Conservation (phyloP, 2,797 vertebrate species). For the Cossypha dichroa region DNA sequence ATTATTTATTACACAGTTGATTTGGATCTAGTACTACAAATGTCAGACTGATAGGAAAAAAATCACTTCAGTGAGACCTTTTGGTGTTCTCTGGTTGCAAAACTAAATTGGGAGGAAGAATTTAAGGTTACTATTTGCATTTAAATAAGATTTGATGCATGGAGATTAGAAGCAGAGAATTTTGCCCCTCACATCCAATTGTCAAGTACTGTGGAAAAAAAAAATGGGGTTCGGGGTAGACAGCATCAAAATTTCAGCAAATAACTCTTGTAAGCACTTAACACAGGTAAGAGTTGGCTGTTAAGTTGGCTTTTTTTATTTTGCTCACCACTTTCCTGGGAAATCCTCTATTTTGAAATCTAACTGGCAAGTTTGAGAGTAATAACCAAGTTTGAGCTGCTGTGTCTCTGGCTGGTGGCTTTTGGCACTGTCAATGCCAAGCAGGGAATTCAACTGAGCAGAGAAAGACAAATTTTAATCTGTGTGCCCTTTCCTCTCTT, state of each 20-base stretch:
- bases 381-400: background rate
- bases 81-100: background rate
- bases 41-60: background rate
- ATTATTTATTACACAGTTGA: background rate
- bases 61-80: background rate
- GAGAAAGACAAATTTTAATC: background rate
- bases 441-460: background rate
- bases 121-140: conserved; percentile 40
- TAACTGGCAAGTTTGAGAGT: background rate
- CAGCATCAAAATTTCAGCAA: conserved; percentile 5
- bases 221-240: background rate
- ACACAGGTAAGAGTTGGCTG: background rate
- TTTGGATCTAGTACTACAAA: conserved; percentile 5
- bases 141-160: conserved; percentile 34
- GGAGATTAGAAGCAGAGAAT: background rate
- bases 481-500: background rate
- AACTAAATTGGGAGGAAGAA: background rate
- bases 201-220: background rate
- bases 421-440: rapidly evolving
- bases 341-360: background rate
- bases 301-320: background rate
- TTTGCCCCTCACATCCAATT: background rate
- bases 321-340: background rate
- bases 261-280: background rate
- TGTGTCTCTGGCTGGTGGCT: background rate